Evolutionary conservation across 2,797 vertebrate species (phyloP).

Genomic region (Clarias laeviceps): DNA sequence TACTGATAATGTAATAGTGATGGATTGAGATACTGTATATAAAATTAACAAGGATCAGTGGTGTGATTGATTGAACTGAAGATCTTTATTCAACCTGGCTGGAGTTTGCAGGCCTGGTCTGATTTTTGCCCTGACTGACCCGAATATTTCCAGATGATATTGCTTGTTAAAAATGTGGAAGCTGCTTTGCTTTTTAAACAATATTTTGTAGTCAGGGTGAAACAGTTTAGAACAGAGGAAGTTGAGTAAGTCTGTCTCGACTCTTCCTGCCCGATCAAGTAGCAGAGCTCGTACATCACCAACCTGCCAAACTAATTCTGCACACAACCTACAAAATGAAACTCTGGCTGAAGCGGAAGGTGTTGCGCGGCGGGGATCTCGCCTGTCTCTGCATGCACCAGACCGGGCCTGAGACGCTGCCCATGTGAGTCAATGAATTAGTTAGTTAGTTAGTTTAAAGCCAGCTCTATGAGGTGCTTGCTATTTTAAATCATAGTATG

Average conservation of each 20-base stretch:
- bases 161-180: not conserved
- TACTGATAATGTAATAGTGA: not conserved
- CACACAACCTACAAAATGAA: not conserved
- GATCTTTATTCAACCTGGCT: not conserved
- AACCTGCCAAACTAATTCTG: not conserved
- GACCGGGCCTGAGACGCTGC: not conserved
- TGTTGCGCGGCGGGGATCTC: not conserved
- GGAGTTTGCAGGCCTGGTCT: not conserved
- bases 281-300: not conserved
- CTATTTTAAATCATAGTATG: constrained; percentile 7
- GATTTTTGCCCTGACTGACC: not conserved
- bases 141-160: not conserved
- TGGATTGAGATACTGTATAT: not conserved
- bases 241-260: not conserved
- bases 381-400: not conserved
- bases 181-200: not conserved
- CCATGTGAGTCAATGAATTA: not conserved
- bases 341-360: not conserved
- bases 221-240: not conserved
- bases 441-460: not conserved
- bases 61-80: not conserved
- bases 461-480: constrained; percentile 3
- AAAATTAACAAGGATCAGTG: not conserved
- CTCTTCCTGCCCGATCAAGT: not conserved
- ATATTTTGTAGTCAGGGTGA: not conserved